A percentile compares a stretch with the other conserved stretches of the same genome.
Conservation (phyloP, 2,113 vertebrate species). For the Phrynosoma platyrhinos region DNA sequence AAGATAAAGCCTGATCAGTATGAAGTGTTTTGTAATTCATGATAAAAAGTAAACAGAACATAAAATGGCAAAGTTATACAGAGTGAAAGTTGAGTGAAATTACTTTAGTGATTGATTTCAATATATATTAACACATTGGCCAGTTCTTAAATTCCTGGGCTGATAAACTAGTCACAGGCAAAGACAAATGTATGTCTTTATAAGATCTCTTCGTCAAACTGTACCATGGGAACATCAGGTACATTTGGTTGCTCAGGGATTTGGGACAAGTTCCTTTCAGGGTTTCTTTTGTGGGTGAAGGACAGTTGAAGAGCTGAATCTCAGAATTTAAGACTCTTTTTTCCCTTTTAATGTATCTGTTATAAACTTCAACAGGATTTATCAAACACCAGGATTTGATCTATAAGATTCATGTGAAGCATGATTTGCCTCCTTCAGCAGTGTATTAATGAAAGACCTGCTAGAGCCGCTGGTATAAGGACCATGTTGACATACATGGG, state of each 20-base stretch:
- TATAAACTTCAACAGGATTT: not conserved
- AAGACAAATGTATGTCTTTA: not conserved
- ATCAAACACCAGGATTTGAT: not conserved
- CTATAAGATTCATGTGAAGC: not conserved
- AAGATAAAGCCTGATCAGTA: slow-evolving; percentile 7
- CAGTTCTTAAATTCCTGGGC: not conserved
- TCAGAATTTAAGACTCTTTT: not conserved
- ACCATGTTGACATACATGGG: not conserved
- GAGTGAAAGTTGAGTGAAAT: not conserved
- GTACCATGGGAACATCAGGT: not conserved
- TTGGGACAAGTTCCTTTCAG: not conserved
- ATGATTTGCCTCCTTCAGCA: not conserved
- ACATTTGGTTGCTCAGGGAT: slow-evolving; percentile 11
- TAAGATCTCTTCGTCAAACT: not conserved
- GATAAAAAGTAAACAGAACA: not conserved
- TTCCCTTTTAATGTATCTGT: not conserved
- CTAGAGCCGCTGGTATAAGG: not conserved
- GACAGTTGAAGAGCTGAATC: not conserved
- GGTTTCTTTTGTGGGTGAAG: not conserved
- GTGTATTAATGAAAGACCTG: not conserved
- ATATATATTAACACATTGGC: no score
- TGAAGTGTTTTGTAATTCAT: not conserved
- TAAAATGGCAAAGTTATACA: not conserved
- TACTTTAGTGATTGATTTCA: not conserved
- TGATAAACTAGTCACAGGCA: not conserved